Evolutionary conservation across 2,113 vertebrate species (phyloP).

Genomic region (Vulpes lagopus): DNA sequence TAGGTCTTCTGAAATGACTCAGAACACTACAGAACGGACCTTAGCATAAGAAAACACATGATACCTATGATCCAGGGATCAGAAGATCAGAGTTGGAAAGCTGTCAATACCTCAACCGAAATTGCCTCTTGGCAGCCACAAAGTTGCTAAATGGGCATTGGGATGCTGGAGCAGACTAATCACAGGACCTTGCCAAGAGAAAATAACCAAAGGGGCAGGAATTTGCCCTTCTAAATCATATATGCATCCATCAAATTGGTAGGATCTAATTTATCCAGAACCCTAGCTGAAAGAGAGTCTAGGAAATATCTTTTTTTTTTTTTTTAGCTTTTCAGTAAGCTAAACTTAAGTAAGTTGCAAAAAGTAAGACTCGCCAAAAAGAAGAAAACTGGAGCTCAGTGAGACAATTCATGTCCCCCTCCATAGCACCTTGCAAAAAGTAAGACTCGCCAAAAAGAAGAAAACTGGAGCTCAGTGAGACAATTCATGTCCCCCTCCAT

Average conservation of each 20-base stretch:
- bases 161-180: background rate
- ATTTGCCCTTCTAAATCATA: background rate
- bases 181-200: background rate
- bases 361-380: slow-evolving; percentile 1
- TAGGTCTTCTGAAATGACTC: background rate
- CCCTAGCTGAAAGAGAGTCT: background rate
- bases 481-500: background rate
- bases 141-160: background rate
- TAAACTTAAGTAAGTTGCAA: background rate
- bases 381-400: background rate
- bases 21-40: background rate
- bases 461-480: background rate
- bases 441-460: slow-evolving; percentile 8
- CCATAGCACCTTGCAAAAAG: background rate
- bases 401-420: background rate
- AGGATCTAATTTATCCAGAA: slow-evolving; percentile 11
- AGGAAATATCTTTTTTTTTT: background rate
- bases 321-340: background rate
- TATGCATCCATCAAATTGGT: background rate
- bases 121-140: background rate
- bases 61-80: background rate
- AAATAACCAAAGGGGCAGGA: background rate
- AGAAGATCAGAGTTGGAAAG: background rate
- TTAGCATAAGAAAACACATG: background rate
- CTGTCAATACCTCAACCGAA: background rate